A percentile compares a stretch with the other conserved stretches of the same genome.
These are phyloP conservation scores for Scotopteryx bipunctaria DNA, from an alignment of 2,888 invertebrate species.

Conservation along the genomic window DNA sequence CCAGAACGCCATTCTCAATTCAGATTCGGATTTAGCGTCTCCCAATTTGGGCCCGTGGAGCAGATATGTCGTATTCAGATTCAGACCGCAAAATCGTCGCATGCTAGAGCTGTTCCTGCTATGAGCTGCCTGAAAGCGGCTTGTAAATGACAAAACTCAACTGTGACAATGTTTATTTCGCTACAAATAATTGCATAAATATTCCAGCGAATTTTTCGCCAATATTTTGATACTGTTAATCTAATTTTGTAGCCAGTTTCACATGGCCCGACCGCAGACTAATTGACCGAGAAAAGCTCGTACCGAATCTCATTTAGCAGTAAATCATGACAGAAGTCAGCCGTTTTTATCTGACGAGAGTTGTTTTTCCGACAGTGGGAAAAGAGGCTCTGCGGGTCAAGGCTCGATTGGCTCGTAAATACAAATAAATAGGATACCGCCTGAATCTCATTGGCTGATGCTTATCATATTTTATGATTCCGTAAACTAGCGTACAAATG, in stretches of 20 bases:
- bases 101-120: background rate
- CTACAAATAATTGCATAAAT: background rate
- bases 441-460: conserved; percentile 71
- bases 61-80: conserved; percentile 11
- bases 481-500: conserved; percentile 66
- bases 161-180: background rate
- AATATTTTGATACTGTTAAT: conserved; percentile 24
- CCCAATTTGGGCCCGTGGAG: conserved; percentile 17
- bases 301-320: conserved; percentile 48
- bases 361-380: conserved; percentile 57
- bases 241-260: conserved; percentile 33
- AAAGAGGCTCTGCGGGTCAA: conserved; percentile 37
- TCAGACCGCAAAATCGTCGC: conserved; percentile 8
- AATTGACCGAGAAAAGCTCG: conserved; percentile 42
- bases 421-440: conserved; percentile 73
- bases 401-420: conserved; percentile 73
- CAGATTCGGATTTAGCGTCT: conserved; percentile 33
- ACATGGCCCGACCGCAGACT: conserved; percentile 32
- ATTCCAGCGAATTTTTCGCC: background rate
- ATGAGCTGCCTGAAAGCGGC: background rate
- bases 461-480: conserved; percentile 77
- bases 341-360: conserved; percentile 56
- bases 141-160: background rate
- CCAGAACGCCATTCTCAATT: conserved; percentile 30
- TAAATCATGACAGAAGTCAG: conserved; percentile 52